phyloP scores from a whole-genome alignment of 2,797 vertebrate genomes.

The Crenuchus spilurus region DNA sequence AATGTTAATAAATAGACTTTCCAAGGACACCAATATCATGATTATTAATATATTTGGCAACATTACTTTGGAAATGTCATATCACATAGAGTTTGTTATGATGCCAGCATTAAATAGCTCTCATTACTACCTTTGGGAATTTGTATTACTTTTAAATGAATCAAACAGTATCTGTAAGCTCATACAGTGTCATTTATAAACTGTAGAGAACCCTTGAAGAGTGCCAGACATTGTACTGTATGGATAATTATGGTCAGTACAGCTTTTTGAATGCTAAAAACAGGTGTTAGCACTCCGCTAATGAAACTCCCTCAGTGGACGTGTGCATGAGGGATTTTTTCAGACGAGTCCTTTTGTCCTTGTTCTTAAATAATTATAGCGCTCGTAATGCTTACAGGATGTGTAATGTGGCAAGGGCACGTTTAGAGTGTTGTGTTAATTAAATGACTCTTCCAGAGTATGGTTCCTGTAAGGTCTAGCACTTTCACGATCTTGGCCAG shows the following conservation, averaged over 20 bases:
- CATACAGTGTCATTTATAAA: too few relatives aligned
- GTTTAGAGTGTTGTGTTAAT: conserved; percentile 26
- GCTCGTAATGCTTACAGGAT: conserved; percentile 19
- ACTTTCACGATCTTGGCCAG: conserved; percentile 39
- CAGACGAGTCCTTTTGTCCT: conserved; percentile 32
- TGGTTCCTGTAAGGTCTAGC: conserved; percentile 22
- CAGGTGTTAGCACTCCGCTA: background rate
- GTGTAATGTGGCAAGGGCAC: conserved; percentile 6
- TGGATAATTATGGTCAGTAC: background rate
- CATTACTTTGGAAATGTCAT: too few relatives aligned
- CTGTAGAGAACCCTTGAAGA: too few relatives aligned
- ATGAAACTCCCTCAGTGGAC: background rate
- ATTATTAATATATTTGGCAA: too few relatives aligned
- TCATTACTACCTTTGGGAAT: too few relatives aligned
- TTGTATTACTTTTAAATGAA: too few relatives aligned
- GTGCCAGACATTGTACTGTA: conserved; percentile 8
- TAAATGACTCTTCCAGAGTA: conserved; percentile 10
- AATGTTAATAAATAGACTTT: too few relatives aligned
- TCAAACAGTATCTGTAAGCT: too few relatives aligned
- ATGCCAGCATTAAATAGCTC: too few relatives aligned
- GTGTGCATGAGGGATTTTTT: background rate
- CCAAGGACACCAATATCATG: too few relatives aligned
- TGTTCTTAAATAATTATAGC: conserved; percentile 26
- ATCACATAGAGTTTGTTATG: too few relatives aligned
- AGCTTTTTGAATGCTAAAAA: background rate